phyloP scores from a whole-genome alignment of 2,113 vertebrate species.

The Hystrix cristata region DNA sequence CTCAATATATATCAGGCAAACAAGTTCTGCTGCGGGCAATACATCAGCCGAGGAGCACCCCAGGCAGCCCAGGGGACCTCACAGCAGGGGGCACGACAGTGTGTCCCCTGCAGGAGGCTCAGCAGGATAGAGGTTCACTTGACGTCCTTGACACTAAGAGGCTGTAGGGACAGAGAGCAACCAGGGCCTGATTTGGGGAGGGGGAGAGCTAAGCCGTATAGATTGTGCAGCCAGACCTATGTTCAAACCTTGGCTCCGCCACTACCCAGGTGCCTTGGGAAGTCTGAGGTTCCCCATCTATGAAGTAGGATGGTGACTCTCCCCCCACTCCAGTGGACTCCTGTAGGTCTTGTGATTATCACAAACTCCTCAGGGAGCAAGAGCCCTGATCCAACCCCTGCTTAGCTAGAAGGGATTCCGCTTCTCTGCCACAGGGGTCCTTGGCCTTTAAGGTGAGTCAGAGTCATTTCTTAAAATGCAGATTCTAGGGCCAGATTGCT shows the following conservation, averaged over 20 bases:
- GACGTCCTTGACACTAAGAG: neutral
- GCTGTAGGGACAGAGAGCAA: neutral
- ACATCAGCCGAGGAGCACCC: neutral
- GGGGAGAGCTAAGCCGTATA: neutral
- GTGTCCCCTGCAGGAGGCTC: neutral
- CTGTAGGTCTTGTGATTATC: fast-evolving
- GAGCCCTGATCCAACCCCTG: neutral
- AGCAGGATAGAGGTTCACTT: neutral
- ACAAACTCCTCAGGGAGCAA: neutral
- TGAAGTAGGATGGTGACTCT: neutral
- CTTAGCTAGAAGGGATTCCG: neutral
- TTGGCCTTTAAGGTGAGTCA: neutral
- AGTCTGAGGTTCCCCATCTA: neutral
- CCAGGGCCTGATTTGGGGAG: neutral
- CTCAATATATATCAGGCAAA: slow-evolving; percentile 66
- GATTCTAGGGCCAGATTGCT: neutral
- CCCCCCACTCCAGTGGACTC: neutral
- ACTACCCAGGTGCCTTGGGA: neutral
- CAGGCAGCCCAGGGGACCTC: neutral
- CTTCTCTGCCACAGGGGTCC: neutral
- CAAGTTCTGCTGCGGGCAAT: slow-evolving; percentile 37
- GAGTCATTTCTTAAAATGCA: neutral
- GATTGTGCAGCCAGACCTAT: neutral
- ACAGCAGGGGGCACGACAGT: neutral
- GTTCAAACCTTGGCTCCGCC: neutral